Conservation (phyloP, 2,797 vertebrate species). For the Micropoecilia bifurca region DNA sequence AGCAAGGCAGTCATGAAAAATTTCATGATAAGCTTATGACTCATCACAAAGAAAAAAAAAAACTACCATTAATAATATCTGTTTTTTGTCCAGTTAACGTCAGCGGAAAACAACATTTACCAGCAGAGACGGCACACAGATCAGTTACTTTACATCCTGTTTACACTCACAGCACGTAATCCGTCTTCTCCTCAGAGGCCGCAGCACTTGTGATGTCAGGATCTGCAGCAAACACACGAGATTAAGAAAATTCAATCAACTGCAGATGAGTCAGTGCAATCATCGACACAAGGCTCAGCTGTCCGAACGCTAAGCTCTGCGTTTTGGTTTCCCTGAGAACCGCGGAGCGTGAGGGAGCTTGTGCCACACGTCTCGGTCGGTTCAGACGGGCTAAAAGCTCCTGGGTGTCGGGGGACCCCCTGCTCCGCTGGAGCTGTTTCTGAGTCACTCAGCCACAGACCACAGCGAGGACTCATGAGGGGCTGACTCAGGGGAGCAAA, state of each 20-base stretch:
- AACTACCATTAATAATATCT: background rate
- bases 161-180: slow-evolving; percentile 87
- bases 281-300: slow-evolving; percentile 15
- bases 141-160: slow-evolving; percentile 23
- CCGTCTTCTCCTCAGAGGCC: slow-evolving; percentile 78
- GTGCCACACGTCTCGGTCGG: slow-evolving; percentile 13
- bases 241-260: slow-evolving; percentile 18
- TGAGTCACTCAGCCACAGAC: slow-evolving; percentile 69
- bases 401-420: slow-evolving; percentile 64
- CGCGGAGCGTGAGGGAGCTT: slow-evolving; percentile 8
- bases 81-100: background rate
- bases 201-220: slow-evolving; percentile 59
- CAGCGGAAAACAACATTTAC: background rate
- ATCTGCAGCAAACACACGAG: slow-evolving; percentile 62
- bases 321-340: slow-evolving; percentile 51
- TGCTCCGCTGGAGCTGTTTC: slow-evolving; percentile 65
- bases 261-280: slow-evolving; percentile 18
- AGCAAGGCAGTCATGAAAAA: slow-evolving; percentile 28
- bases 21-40: background rate
- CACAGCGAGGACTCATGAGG: slow-evolving; percentile 64
- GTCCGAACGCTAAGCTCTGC: slow-evolving; percentile 33
- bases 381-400: slow-evolving; percentile 37
- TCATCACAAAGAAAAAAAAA: background rate
- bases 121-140: background rate
- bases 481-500: slow-evolving; percentile 50